Evolutionary conservation across 2,888 invertebrate genomes (phyloP).

Genomic region (Ophion ellenae): DNA sequence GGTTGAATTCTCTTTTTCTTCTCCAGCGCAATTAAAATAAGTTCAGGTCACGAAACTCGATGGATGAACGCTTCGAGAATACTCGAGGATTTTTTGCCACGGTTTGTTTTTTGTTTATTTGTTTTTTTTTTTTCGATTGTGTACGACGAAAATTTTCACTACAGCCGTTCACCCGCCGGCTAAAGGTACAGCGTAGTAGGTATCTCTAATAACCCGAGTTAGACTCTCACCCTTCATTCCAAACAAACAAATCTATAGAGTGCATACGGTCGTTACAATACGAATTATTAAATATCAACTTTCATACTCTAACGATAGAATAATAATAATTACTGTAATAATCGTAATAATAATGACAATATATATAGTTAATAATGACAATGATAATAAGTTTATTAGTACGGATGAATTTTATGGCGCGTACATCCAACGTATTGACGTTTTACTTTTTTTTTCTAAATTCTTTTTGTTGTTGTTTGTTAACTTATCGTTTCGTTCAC

Average conservation of each 20-base stretch:
- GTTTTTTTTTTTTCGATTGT: conserved; percentile 21
- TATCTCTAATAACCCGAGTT: conserved; percentile 84
- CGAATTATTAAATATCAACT: conserved; percentile 84
- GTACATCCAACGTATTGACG: conserved; percentile 72
- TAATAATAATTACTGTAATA: conserved; percentile 75
- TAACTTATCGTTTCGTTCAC: conserved; percentile 17
- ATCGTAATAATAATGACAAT: conserved; percentile 72
- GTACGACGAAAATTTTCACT: conserved; percentile 8
- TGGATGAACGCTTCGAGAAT: conserved; percentile 24
- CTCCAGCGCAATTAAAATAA: conserved; percentile 13
- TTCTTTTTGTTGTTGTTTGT: conserved; percentile 39
- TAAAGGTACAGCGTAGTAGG: conserved; percentile 83
- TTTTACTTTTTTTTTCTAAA: conserved; percentile 58
- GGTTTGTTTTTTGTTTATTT: conserved; percentile 21
- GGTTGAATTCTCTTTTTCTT: conserved; percentile 41
- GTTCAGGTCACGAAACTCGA: conserved; percentile 19
- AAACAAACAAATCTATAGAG: conserved; percentile 83
- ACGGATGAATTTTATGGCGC: conserved; percentile 67
- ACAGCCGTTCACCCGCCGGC: conserved; percentile 75
- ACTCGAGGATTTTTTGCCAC: conserved; percentile 10
- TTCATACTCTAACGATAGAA: conserved; percentile 83
- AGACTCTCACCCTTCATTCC: conserved; percentile 83
- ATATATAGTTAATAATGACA: conserved; percentile 68
- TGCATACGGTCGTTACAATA: conserved; percentile 82
- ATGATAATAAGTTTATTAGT: conserved; percentile 68